Evolutionary conservation across 2,888 invertebrate genomes (phyloP), one percentile per base, ranked within the genome.

Genomic region (Dasysyrphus tricinctus): DNA sequence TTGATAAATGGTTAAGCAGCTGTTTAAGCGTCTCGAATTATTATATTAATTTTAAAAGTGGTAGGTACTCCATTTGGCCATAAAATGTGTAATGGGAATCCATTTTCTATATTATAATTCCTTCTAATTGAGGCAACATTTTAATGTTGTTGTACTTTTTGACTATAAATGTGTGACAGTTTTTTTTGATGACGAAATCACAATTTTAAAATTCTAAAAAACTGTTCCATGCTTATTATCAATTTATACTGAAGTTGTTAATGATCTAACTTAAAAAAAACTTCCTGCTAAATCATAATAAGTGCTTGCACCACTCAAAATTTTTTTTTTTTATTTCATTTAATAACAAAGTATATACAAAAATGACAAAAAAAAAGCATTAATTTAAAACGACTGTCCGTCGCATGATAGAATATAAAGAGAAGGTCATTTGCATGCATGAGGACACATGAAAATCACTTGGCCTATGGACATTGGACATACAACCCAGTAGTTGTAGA

Each of bases 391-490:
- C 51, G 63, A 56, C 44, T 34, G 34, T 63, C 56, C 51, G 24
- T 57, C 42, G 12, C 19, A 67, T 61, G 32, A 39, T 61, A 19
- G 19, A 59, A 59, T 24, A 24, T 42, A 11, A 24, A 29, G 39
- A 32, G 56, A 70, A 76, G 70, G 80, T 49, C 76, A 65, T 76
- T 81, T 81, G 76, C 76, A 81, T 81, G 76, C 80, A 81, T 70
- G 76, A 32, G 63, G 70, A 80, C 61, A 59, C 56, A 14, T 57
- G 49, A 59, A 79, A 79, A 79, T 80, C 32, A 51, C 54, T 63
- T 44, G 32, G 29, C 42, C n/a, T 34, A 19, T 63, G 61, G 44
- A 63, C 59, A 61, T 54, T 72, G 72, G 63, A 79, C 72, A 79
- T 11, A 59, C 59, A 34, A 37, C 42, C 42, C 63, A 61, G 72